Percentiles rank a stretch among this genome's conserved stretches.
phyloP scores from a whole-genome alignment of 2,797 vertebrate species.

The Cheracebus regulus region DNA sequence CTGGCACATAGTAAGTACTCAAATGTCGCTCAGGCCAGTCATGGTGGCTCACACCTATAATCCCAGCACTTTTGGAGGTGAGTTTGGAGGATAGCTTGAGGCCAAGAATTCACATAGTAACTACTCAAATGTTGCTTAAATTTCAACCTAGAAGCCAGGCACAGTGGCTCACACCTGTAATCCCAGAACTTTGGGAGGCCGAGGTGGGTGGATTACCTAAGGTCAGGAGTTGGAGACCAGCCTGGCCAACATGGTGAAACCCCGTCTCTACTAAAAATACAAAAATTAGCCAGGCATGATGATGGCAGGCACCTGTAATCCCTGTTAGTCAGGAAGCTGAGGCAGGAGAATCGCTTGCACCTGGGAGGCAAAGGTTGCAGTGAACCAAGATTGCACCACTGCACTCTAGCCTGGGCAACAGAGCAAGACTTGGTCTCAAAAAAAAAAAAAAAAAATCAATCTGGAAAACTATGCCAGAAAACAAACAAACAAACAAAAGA shows the following conservation, averaged over 20 bases:
- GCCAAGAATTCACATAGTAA: not conserved
- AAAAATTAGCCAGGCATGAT: not conserved
- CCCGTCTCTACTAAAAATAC: not conserved
- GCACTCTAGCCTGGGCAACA: not conserved
- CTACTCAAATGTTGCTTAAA: slow-evolving; percentile 2
- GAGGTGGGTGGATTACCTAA: not conserved
- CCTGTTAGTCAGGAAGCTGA: not conserved
- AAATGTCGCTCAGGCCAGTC: not conserved
- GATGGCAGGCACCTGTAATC: not conserved
- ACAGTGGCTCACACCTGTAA: not conserved
- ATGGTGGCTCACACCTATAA: not conserved
- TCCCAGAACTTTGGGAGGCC: not conserved
- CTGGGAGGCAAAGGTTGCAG: not conserved
- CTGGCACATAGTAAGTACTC: not conserved
- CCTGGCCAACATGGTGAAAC: not conserved
- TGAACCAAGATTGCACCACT: not conserved
- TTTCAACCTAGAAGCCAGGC: not conserved
- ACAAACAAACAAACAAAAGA: no score
- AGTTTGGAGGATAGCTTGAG: not conserved
- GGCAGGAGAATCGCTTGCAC: not conserved
- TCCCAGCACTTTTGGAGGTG: not conserved
- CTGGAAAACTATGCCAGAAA: not conserved
- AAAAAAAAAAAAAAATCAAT: not conserved
- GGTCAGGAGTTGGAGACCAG: not conserved
- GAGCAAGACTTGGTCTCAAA: not conserved